Evolutionary conservation across 2,888 invertebrate species (phyloP), one percentile per base, ranked within the genome.

Genomic region (Globia sparganii): DNA sequence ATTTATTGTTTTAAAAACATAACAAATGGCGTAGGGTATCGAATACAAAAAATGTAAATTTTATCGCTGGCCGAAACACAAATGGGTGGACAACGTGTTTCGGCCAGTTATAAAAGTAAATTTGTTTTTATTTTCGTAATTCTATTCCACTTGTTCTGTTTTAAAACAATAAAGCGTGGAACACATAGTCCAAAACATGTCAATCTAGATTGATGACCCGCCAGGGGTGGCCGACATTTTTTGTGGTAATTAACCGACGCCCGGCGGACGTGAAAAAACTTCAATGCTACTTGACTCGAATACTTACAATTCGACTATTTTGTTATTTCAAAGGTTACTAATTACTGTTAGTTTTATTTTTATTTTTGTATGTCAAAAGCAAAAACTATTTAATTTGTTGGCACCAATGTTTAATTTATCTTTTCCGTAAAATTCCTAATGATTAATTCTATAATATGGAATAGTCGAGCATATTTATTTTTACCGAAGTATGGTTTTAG

Each of bases 191-290:
- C 89, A 77, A 89, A 92, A 92, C 92, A 93, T 91, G 95, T 95
- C 96, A 95, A 94, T 92, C 88, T 86, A 91, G 92, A 96, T 96
- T 95, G 92, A 96, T 95, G 95, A 93, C 89, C 88, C 88, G 78
- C 83, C 92, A 86, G 89, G 94, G 95, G 95, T 94, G 95, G 95
- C 90, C 94, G 90, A 90, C 91, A 91, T 94, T 96, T 96, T 95
- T 95, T 95, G 93, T 95, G 87, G 92, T 94, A 94, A 95, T 95
- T 95, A 95, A 92, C 89, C 85, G 81, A 80, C 83, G 78, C 75
- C 76, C 73, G 83, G 78, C 87, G 84, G 85, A 83, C 87, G 82
- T 77, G 78, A 73, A 88, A 88, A 78, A 88, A 80, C 68, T 81
- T 84, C 78, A 82, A 81, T 78, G 78, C 79, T 79, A 85, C 87